phyloP scores from a whole-genome alignment of 2,888 invertebrate genomes.

The Petrolisthes manimaculis region DNA sequence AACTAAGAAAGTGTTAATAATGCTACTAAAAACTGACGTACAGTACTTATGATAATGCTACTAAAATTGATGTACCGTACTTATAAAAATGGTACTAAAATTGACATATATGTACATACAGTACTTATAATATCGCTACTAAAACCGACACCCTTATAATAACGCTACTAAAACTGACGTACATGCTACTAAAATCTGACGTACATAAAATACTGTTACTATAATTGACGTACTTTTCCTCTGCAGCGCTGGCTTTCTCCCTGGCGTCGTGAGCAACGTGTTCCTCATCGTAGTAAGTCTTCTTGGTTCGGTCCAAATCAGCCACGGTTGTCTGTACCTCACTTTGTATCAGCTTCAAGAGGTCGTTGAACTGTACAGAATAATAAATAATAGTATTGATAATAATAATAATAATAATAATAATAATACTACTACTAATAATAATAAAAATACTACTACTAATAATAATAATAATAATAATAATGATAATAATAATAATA shows the following conservation, averaged over 20 bases:
- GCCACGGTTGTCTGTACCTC: slow-evolving; percentile 87
- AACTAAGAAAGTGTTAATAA: no score
- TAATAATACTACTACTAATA: no score
- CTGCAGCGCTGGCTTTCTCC: slow-evolving; percentile 94
- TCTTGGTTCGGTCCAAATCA: slow-evolving; percentile 94
- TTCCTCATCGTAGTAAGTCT: slow-evolving; percentile 94
- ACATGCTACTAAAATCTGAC: no score
- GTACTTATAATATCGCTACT: not conserved
- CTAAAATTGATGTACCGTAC: no score
- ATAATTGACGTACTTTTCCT: slow-evolving; percentile 78
- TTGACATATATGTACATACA: not conserved
- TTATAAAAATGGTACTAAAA: no score
- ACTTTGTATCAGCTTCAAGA: slow-evolving; percentile 87
- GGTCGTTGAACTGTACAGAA: slow-evolving; percentile 73
- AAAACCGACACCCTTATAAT: no score
- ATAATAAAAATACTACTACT: no score
- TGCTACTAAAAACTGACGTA: no score
- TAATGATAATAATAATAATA: not conserved
- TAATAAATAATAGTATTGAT: not conserved
- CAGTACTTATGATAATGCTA: no score
- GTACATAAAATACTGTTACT: no score
- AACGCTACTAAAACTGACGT: no score
- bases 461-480: not conserved
- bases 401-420: no score
- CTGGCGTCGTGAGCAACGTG: slow-evolving; percentile 95